Conservation (phyloP, 2,113 vertebrate species). For the Acrocephalus kingi region DNA sequence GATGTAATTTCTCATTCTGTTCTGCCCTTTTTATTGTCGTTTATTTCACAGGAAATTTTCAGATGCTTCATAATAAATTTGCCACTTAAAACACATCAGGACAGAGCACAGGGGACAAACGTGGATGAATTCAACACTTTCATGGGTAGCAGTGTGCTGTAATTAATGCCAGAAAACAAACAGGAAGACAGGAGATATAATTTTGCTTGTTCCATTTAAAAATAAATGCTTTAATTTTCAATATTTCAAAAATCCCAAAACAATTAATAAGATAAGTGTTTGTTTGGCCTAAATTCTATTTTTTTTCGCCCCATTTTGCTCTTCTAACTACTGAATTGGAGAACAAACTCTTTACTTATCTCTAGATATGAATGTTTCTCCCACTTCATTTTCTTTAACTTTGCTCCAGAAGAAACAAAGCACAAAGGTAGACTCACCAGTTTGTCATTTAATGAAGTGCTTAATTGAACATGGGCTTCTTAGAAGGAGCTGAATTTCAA, state of each 20-base stretch:
- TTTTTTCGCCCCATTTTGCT: neutral
- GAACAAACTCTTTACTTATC: neutral
- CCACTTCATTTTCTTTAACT: slow-evolving; percentile 3
- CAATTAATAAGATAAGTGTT: accelerated
- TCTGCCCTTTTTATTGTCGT: neutral
- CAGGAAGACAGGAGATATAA: neutral
- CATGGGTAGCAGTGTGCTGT: accelerated
- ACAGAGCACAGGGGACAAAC: neutral
- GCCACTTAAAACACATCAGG: neutral
- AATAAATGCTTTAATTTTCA: neutral
- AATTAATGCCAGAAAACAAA: neutral
- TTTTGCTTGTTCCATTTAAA: neutral
- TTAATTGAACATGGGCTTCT: slow-evolving; percentile 53
- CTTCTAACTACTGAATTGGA: neutral
- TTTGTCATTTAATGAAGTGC: slow-evolving; percentile 58
- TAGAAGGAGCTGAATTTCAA: slow-evolving; percentile 55
- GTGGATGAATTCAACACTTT: neutral
- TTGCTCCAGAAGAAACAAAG: slow-evolving; percentile 25
- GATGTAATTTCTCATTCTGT: neutral
- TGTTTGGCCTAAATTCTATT: neutral
- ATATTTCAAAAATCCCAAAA: neutral
- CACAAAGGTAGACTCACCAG: slow-evolving; percentile 27
- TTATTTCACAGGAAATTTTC: neutral
- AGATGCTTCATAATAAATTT: neutral
- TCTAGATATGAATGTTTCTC: neutral